A percentile compares a stretch with the other conserved stretches of the same genome.
Evolutionary conservation across 53 echinoderm and acorn worm species (phyloP).

Genomic region (Temnopleurus reevesii): DNA sequence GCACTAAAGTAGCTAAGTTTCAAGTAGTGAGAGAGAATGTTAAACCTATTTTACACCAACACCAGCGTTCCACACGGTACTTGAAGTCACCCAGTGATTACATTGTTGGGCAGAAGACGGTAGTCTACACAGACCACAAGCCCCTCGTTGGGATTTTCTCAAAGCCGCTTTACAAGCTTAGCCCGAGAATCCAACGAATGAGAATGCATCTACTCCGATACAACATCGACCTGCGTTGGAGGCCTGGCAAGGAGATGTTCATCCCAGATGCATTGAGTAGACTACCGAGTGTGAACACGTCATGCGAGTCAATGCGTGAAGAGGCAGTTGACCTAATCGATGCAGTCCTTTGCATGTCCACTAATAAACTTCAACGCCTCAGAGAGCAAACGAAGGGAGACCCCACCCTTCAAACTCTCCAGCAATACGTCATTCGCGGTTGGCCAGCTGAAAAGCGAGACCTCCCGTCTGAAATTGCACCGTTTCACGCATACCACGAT

Average conservation of each 20-base stretch:
- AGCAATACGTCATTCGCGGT: not conserved
- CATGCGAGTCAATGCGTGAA: not conserved
- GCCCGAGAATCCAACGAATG: conserved; percentile 65
- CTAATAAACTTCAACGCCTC: not conserved
- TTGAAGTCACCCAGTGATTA: too few species aligned
- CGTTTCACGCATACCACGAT: conserved; percentile 57
- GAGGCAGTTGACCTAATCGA: not conserved
- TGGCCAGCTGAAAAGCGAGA: not conserved
- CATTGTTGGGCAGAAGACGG: not conserved
- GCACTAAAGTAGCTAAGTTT: not conserved
- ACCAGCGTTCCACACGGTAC: too few species aligned
- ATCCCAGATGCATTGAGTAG: conserved; percentile 62
- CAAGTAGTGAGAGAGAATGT: conserved; percentile 52
- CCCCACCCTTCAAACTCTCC: not conserved
- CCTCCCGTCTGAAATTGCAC: conserved; percentile 37
- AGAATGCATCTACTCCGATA: conserved; percentile 59
- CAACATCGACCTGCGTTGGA: conserved; percentile 34
- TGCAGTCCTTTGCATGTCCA: not conserved
- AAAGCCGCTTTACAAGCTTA: conserved; percentile 66
- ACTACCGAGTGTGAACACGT: not conserved
- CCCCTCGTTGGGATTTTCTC: conserved; percentile 63
- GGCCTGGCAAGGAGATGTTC: conserved; percentile 60
- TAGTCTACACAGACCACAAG: conserved; percentile 58
- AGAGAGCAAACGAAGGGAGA: not conserved
- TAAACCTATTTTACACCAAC: conserved; percentile 38